Base-by-base conservation (phyloP, 2,888 invertebrate genomes). In the Sialis fuliginosa region DNA sequence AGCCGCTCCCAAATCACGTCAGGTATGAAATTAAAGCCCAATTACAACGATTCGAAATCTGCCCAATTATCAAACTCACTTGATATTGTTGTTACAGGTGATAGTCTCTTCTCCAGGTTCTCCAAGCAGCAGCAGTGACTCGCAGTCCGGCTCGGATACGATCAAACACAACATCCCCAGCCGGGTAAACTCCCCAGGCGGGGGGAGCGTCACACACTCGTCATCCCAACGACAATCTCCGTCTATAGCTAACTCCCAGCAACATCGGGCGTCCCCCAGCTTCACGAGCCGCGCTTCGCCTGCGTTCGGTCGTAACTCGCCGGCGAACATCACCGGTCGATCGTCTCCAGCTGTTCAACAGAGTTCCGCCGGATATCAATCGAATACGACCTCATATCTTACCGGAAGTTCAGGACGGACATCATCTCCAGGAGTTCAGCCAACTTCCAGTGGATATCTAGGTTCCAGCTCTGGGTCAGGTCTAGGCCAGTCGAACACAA, bases 81-180 rank as follows among this genome's bases (percentile, higher is more conserved):
- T 44, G 8, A 12, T 34, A 31, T 10, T 12, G 39, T 12, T 32
- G 30, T 33, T 37, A 49, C 66, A 73, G 68, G 73, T 74, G 72
- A 73, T 74, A 71, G 72, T 74, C 56, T 74, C 79, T 61, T 81
- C 84, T 60, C 86, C 85, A 74, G 85, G 82, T 73, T 85, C 86
- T 63, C 83, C 85, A 77, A 85, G 83, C 75, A 84, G 78, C 77
- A 80, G 84, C 70, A 82, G 84, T 60, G 84, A 82, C 62, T 81
- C 81, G 56, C 82, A 81, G 62, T 81, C 81, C 59, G 85, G 84
- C 56, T 82, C 83, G 56, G 84, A 81, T 59, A 79, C 79, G 52
- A 76, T 79, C 63, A 81, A 79, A 62, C 77, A 79, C 64, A 65
- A 64, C 62, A 62, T 65, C 56, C 63, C 63, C 55, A 61, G 63